phyloP scores from a whole-genome alignment of 2,113 vertebrate genomes.

The Poicephalus gulielmi region DNA sequence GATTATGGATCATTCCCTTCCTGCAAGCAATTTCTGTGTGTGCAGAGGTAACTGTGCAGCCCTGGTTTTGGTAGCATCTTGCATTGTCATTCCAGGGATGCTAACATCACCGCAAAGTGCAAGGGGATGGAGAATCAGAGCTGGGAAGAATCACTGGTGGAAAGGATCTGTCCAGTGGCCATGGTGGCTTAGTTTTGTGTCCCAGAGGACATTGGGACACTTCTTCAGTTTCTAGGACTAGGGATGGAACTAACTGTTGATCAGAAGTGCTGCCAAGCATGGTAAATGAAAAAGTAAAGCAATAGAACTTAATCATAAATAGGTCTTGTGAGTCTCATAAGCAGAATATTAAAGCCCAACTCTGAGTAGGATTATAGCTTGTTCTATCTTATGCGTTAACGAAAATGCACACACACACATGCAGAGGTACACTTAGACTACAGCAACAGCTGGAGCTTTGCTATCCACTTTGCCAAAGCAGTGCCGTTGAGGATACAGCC shows the following conservation, averaged over 20 bases:
- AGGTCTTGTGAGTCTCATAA: neutral
- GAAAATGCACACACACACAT: too few relatives aligned
- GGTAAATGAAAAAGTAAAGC: neutral
- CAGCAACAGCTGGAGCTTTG: neutral
- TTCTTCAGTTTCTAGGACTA: neutral
- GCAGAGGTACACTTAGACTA: neutral
- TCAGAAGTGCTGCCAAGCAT: neutral
- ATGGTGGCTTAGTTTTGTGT: neutral
- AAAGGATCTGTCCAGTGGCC: neutral
- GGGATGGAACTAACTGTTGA: fast-evolving
- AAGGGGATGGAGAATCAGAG: neutral
- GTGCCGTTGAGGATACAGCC: neutral
- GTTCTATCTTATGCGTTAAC: neutral
- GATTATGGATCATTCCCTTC: neutral
- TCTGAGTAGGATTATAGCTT: neutral
- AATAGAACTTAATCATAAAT: neutral
- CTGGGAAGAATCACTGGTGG: neutral
- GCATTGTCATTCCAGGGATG: neutral
- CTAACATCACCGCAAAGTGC: neutral
- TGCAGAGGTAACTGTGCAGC: neutral
- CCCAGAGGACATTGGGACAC: neutral
- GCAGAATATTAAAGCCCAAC: neutral
- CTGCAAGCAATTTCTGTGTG: neutral
- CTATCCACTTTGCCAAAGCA: neutral
- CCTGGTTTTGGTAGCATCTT: neutral